A percentile compares a stretch with the other conserved stretches of the same genome.
phyloP scores from a whole-genome alignment of 2,797 vertebrate species.

The Avahi laniger region DNA sequence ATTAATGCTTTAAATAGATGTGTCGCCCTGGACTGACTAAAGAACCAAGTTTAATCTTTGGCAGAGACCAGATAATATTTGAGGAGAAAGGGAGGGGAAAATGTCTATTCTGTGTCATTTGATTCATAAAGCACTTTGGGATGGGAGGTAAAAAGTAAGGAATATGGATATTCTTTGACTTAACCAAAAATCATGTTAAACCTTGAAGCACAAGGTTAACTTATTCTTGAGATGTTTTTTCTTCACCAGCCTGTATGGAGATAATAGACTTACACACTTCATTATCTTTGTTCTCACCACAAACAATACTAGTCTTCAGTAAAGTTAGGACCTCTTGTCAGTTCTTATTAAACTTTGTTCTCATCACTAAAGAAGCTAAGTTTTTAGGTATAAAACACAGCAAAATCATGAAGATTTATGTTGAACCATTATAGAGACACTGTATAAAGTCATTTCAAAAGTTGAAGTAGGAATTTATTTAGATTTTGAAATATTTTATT shows the following conservation, averaged over 20 bases:
- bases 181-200: background rate
- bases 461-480: conserved; percentile 53
- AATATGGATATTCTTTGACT: background rate
- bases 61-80: background rate
- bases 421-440: conserved; percentile 17
- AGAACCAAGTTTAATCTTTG: conserved; percentile 50
- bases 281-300: background rate
- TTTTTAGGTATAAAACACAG: background rate
- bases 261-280: background rate
- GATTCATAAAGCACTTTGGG: background rate
- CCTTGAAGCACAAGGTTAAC: background rate
- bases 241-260: background rate
- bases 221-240: conserved; percentile 31
- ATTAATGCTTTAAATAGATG: conserved; percentile 73
- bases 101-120: background rate
- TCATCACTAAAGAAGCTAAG: conserved; percentile 37
- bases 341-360: conserved; percentile 34
- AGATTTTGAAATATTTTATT: conserved; percentile 64
- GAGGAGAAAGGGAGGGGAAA: background rate
- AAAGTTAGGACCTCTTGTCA: background rate
- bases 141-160: background rate
- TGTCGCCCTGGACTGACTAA: conserved; percentile 33
- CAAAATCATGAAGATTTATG: conserved; percentile 54
- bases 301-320: background rate
- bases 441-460: conserved; percentile 46